Base-by-base conservation (phyloP, 2,888 invertebrate species). In the Apotomis turbidana region DNA sequence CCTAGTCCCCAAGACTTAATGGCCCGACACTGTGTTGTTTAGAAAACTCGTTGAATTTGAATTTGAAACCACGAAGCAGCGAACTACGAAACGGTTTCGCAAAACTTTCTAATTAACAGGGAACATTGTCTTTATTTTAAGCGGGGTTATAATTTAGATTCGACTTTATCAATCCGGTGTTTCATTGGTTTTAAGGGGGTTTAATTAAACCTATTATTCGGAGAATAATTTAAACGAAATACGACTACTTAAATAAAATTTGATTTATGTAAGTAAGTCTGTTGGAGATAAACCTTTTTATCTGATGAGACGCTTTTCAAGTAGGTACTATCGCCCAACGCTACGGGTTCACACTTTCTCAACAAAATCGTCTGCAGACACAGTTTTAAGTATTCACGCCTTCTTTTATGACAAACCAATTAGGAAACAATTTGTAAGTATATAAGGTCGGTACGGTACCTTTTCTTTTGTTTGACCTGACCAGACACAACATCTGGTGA, bases 101-200 rank as follows among this genome's bases (percentile, higher is more conserved):
- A 44, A 52, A 72, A 72, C 63, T 72, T 72, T 63, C 62, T 72
- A 68, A 68, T 68, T 62, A 71, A 68, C 68, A 55, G 55, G 27
- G 10, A 58, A 63, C 57, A 59, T 58, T 68, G 52, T 54, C 61
- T 61, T 61, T 52, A 72, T 68, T 72, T 72, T 54, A 63, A 68
- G 62, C 44, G 52, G 6, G 44, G 36, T 61, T 27, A 52, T 71
- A 61, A 41, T 13, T 64, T 60, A 44, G 36, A 15, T 63, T 63
- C 36, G 8, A 4, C 46, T 58, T 54, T 62, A 52, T 57, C 68
- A 44, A 52, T 52, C 54, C 10, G 52, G 8, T 36, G 10, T 64
- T 59, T 46, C 46, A 8, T 10, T 62, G 36, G 44, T 15, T 44
- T 55, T 5, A 9, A 3, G 52, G n/a, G 59, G 57, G 55, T 60